phyloP scores from a whole-genome alignment of 2,888 invertebrate species.

The Aproaerema taeniolella region DNA sequence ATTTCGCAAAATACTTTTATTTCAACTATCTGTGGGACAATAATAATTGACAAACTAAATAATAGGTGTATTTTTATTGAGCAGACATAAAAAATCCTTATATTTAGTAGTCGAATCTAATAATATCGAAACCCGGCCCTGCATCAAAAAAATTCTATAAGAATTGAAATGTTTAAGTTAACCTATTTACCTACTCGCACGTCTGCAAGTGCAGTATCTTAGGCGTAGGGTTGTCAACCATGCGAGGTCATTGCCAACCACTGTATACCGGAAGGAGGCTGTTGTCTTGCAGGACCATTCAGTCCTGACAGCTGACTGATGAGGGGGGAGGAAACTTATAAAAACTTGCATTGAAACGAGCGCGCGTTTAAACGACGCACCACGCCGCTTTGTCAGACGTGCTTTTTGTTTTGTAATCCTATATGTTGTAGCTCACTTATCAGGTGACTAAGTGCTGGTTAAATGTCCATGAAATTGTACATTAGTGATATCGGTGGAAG shows the following conservation, averaged over 20 bases:
- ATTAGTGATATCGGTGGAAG: too few relatives aligned
- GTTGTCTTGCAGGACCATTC: conserved; percentile 12
- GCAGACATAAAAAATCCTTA: too few relatives aligned
- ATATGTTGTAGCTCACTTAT: conserved; percentile 2
- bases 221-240: conserved; percentile 25
- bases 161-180: too few relatives aligned
- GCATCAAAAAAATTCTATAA: too few relatives aligned
- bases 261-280: conserved; percentile 35
- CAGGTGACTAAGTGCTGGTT: conserved; percentile 3
- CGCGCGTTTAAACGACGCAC: conserved; percentile 19
- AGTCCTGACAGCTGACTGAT: conserved; percentile 23
- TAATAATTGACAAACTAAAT: too few relatives aligned
- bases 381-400: conserved; percentile 9
- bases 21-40: too few relatives aligned
- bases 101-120: too few relatives aligned
- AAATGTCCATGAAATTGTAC: conserved; percentile 6
- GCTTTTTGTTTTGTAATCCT: neutral
- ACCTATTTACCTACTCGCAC: too few relatives aligned
- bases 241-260: conserved; percentile 36
- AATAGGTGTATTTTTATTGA: too few relatives aligned
- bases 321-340: conserved; percentile 26
- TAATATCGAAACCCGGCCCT: too few relatives aligned
- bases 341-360: conserved; percentile 19
- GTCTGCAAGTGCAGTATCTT: too few relatives aligned
- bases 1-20: too few relatives aligned